Evolutionary conservation across 2,888 invertebrate species (phyloP).

Genomic region (Macropis europaea): DNA sequence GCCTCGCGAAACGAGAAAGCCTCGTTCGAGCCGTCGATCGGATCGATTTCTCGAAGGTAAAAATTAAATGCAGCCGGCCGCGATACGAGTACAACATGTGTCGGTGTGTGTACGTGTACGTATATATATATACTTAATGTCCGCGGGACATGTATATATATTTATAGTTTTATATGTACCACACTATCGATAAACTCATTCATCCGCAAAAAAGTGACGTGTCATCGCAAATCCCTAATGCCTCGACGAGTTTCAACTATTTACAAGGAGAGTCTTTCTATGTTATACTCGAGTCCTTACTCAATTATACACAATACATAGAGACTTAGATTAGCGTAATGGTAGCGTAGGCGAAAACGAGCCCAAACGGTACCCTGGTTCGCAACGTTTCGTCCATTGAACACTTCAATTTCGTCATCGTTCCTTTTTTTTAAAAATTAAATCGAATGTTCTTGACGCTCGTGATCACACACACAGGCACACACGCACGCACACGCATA

Average conservation of each 20-base stretch:
- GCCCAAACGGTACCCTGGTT: slow-evolving; percentile 68
- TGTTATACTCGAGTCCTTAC: slow-evolving; percentile 77
- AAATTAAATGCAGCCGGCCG: slow-evolving; percentile 69
- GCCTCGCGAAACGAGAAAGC: slow-evolving; percentile 56
- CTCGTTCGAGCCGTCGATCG: slow-evolving; percentile 35
- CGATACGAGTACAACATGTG: slow-evolving; percentile 62
- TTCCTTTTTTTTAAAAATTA: too few species aligned
- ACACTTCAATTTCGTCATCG: background rate
- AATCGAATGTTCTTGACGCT: slow-evolving; percentile 13
- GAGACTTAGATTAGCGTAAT: slow-evolving; percentile 74
- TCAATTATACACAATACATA: slow-evolving; percentile 79
- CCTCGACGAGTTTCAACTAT: slow-evolving; percentile 75
- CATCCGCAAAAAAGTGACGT: slow-evolving; percentile 67
- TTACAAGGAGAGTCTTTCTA: slow-evolving; percentile 78
- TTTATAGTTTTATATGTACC: slow-evolving; percentile 37
- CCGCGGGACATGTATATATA: slow-evolving; percentile 4
- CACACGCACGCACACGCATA: background rate
- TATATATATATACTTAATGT: background rate
- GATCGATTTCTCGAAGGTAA: slow-evolving; percentile 40
- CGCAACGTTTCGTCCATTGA: slow-evolving; percentile 30
- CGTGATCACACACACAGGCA: background rate
- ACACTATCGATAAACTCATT: slow-evolving; percentile 55
- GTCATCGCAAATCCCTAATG: slow-evolving; percentile 78
- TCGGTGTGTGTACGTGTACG: slow-evolving; percentile 2
- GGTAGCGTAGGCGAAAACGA: slow-evolving; percentile 62